A percentile compares a stretch with the other conserved stretches of the same genome.
Conservation (phyloP, 1,140 invertebrate species). For the Musca vetustissima region DNA sequence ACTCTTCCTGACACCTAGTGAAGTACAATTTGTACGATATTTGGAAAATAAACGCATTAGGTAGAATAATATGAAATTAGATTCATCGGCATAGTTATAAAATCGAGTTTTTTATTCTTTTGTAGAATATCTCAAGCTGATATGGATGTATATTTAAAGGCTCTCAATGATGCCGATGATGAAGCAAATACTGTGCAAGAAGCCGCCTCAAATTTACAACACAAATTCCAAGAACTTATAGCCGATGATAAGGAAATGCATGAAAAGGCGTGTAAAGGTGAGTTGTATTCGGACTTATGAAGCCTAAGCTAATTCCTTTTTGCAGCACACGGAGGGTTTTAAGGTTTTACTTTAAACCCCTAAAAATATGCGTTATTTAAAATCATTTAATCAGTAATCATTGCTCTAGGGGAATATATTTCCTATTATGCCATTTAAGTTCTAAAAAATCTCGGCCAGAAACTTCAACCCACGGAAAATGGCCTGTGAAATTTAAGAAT, state of each 20-base stretch:
- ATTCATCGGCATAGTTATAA: neutral
- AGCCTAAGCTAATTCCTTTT: too few relatives aligned
- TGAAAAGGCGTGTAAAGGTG: conserved; percentile 72
- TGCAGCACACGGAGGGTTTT: too few relatives aligned
- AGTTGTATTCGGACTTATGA: too few relatives aligned
- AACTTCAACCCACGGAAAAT: too few relatives aligned
- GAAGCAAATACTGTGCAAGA: conserved; percentile 49
- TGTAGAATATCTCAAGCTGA: conserved; percentile 52
- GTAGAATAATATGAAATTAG: too few relatives aligned
- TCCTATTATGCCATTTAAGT: too few relatives aligned
- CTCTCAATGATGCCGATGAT: conserved; percentile 37
- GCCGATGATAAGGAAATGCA: conserved; percentile 65
- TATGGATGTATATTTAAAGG: conserved; percentile 56
- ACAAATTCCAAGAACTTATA: conserved; percentile 70
- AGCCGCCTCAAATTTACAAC: conserved; percentile 63
- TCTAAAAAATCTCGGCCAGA: too few relatives aligned
- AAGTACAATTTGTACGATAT: conserved; percentile 77
- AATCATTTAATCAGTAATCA: too few relatives aligned
- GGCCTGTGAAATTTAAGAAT: too few relatives aligned
- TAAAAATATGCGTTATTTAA: too few relatives aligned
- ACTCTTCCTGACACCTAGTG: conserved; percentile 81
- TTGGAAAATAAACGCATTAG: conserved; percentile 79
- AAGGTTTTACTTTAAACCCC: too few relatives aligned
- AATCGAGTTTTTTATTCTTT: neutral
- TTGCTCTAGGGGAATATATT: too few relatives aligned